These are phyloP conservation scores for Muricea muricata DNA, from an alignment of 92 coral and sea anemone genomes.

Conservation along the genomic window DNA sequence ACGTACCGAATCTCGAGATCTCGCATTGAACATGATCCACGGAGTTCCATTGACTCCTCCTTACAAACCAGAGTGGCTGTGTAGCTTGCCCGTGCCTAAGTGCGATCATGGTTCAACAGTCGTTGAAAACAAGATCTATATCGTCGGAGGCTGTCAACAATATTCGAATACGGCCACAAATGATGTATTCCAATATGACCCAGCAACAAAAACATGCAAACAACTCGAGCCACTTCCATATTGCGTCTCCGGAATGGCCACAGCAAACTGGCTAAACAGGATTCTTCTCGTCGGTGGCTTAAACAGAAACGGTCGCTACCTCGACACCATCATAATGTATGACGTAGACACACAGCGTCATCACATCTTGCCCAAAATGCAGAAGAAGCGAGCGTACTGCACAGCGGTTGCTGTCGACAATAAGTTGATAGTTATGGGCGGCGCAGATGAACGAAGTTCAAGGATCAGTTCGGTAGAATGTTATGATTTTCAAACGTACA, in stretches of 20 bases:
- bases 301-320: not conserved
- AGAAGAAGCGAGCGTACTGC: conserved; percentile 13
- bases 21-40: not conserved
- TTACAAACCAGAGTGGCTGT: conserved; percentile 7
- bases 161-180: not conserved
- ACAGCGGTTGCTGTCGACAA: conserved; percentile 4
- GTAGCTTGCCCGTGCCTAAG: not conserved
- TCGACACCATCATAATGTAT: conserved; percentile 1
- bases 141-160: not conserved
- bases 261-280: conserved; percentile 7
- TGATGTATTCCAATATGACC: not conserved
- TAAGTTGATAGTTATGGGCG: conserved; percentile 17
- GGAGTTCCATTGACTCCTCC: not conserved
- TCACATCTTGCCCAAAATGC: conserved; percentile 10
- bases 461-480: conserved; percentile 17
- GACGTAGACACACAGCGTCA: not conserved
- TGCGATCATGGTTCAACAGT: conserved; percentile 1
- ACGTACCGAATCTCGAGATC: not conserved
- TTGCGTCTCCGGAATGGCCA: not conserved
- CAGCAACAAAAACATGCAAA: not conserved
- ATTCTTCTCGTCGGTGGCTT: not conserved
- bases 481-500: conserved; percentile 1
- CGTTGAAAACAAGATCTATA: not conserved
- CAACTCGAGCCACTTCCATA: not conserved
- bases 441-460: conserved; percentile 9